Conservation (phyloP, 2,888 invertebrate genomes). For the Scaptomyza cyrtandrae region DNA sequence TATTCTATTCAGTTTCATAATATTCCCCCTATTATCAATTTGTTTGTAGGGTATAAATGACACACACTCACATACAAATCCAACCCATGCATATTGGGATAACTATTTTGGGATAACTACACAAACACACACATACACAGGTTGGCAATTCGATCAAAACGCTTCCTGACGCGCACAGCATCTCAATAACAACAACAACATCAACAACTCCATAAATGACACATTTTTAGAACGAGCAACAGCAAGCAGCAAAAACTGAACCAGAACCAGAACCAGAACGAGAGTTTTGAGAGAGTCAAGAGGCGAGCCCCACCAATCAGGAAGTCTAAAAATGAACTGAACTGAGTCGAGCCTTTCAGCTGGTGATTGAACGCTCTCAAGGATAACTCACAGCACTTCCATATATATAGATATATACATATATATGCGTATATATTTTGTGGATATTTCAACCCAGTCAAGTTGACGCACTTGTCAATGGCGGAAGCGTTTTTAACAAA, state of each 20-base stretch:
- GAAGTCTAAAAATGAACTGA: constrained; percentile 58
- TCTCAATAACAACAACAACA: constrained; percentile 7
- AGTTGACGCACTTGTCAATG: constrained; percentile 63
- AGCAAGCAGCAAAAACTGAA: constrained; percentile 5
- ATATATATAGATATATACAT: no score
- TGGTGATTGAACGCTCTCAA: constrained; percentile 76
- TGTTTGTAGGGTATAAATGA: not conserved
- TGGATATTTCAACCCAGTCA: constrained; percentile 1
- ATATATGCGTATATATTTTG: no score
- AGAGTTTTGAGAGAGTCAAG: constrained; percentile 19
- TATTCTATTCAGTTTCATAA: no score
- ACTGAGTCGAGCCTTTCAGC: constrained; percentile 9
- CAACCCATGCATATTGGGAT: constrained; percentile 49
- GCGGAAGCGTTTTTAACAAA: constrained; percentile 52
- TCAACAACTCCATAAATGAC: constrained; percentile 57
- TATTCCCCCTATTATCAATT: not conserved
- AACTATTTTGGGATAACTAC: constrained; percentile 40
- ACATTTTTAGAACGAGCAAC: constrained; percentile 62
- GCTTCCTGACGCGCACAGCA: constrained; percentile 31
- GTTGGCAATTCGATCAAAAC: constrained; percentile 3
- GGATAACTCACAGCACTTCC: constrained; percentile 49
- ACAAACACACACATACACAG: constrained; percentile 4
- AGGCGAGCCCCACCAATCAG: constrained; percentile 55
- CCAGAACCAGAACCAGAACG: constrained; percentile 3
- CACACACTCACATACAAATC: constrained; percentile 6